Evolutionary conservation across 1,140 invertebrate species (phyloP), one percentile per base, ranked within the genome.

Genomic region (Drosophila busckii): DNA sequence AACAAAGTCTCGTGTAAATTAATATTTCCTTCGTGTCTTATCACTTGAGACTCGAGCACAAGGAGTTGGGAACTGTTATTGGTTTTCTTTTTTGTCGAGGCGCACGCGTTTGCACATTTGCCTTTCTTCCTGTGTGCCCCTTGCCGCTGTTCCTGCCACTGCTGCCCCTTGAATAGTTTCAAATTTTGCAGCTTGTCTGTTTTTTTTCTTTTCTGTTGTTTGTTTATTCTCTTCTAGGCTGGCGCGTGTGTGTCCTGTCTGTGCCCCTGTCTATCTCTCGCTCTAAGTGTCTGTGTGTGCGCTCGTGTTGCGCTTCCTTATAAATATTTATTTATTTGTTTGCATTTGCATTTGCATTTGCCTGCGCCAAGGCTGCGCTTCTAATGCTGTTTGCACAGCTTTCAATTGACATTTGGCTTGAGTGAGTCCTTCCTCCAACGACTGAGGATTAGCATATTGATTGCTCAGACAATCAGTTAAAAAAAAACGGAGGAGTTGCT

Each of bases 1-100:
- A 5, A 29, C 6, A 3, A 3, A 9, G n/a, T 15, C 61, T 40
- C 41, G 62, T 58, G 63, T 66, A 66, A 66, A 66, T 66, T 65
- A 65, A 66, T 66, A 66, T 66, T 66, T 66, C 66, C 13, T 26
- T 38, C 61, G 15, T 65, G 61, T 65, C 42, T 65, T 65, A 65
- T 65, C 62, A 54, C 50, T 46, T 22, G 16, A 35, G 37, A 46
- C 40, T n/a, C n/a, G n/a, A n/a, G n/a, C n/a, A n/a, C n/a, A n/a
- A n/a, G n/a, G n/a, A n/a, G n/a, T 23, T n/a, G n/a, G n/a, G n/a
- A n/a, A n/a, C n/a, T n/a, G n/a, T n/a, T n/a, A n/a, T n/a, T n/a
- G n/a, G n/a, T n/a, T n/a, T n/a, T n/a, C n/a, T n/a, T n/a, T n/a
- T n/a, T n/a, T n/a, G 37, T n/a, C n/a, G n/a, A n/a, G 61, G 63